phyloP scores from a whole-genome alignment of 2,113 vertebrate species.

The Erpornis zantholeuca region DNA sequence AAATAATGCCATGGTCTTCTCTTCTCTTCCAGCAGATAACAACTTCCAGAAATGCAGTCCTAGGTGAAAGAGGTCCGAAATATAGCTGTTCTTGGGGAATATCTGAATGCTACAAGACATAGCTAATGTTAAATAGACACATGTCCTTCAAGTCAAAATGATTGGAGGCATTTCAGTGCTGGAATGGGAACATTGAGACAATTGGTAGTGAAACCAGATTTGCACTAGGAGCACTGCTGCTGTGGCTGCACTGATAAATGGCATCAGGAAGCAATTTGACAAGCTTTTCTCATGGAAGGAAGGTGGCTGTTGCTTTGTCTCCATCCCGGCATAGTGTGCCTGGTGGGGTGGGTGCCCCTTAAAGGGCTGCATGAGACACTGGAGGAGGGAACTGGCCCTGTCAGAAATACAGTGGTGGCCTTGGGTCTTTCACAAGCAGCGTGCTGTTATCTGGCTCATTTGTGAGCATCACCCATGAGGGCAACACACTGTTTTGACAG shows the following conservation, averaged over 20 bases:
- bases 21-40: background rate
- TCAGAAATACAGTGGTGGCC: background rate
- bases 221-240: background rate
- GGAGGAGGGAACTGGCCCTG: background rate
- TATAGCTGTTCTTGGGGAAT: background rate
- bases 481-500: background rate
- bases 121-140: background rate
- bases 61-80: background rate
- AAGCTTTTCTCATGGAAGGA: background rate
- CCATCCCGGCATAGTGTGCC: rapidly evolving
- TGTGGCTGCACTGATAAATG: background rate
- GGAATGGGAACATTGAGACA: background rate
- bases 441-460: background rate
- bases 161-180: background rate
- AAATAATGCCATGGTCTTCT: background rate
- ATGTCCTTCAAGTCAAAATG: background rate
- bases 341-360: background rate
- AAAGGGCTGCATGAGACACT: background rate
- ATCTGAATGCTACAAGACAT: background rate
- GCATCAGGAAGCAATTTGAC: background rate
- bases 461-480: background rate
- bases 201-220: background rate
- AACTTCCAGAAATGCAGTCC: background rate
- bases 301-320: background rate
- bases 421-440: background rate